A percentile compares a stretch with the other conserved stretches of the same genome.
Conservation (phyloP, 2,888 invertebrate genomes). For the Phrixothrix hirtus region DNA sequence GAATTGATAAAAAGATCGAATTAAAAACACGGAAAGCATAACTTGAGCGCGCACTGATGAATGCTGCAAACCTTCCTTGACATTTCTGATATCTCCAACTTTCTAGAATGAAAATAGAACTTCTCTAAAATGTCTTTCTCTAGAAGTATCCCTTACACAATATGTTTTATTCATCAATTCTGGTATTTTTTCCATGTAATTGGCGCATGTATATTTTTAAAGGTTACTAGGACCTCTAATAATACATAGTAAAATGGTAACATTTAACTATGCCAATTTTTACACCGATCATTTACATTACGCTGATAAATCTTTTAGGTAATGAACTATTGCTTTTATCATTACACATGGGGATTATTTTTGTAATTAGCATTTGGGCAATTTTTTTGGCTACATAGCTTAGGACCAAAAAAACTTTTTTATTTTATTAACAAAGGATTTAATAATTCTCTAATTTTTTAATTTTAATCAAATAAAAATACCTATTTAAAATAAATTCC, state of each 20-base stretch:
- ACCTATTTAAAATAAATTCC: too few species aligned
- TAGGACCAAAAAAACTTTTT: too few species aligned
- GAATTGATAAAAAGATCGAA: conserved; percentile 30
- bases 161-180: background rate
- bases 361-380: too few species aligned
- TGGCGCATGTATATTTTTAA: background rate
- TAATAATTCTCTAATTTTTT: too few species aligned
- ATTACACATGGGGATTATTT: background rate
- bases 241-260: background rate
- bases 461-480: too few species aligned
- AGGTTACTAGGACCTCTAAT: background rate
- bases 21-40: conserved; percentile 34
- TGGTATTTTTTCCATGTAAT: background rate
- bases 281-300: background rate
- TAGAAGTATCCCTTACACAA: conserved; percentile 9
- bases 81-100: conserved; percentile 35
- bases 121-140: conserved; percentile 24
- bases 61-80: conserved; percentile 38
- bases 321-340: background rate
- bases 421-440: too few species aligned
- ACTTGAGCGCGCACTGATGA: conserved; percentile 34
- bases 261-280: background rate
- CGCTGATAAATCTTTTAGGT: background rate
- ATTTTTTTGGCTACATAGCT: too few species aligned
- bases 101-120: conserved; percentile 36